Evolutionary conservation across 2,888 invertebrate genomes (phyloP).

Genomic region (Pollenia angustigena): DNA sequence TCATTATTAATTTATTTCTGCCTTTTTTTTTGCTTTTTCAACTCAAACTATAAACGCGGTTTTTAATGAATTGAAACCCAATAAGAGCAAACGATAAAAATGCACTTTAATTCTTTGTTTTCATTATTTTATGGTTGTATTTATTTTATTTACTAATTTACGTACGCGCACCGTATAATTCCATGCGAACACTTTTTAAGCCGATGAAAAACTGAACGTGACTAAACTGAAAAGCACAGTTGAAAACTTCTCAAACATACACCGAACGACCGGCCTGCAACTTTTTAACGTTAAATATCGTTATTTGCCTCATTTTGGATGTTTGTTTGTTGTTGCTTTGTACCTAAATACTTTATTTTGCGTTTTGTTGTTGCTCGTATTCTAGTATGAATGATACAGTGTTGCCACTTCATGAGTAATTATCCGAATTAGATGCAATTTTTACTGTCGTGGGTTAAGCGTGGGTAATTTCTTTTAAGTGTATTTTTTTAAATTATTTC

Average conservation of each 20-base stretch:
- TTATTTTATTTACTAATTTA: slow-evolving; percentile 40
- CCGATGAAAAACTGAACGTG: slow-evolving; percentile 78
- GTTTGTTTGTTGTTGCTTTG: slow-evolving; percentile 53
- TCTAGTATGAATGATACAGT: slow-evolving; percentile 51
- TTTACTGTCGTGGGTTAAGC: no score
- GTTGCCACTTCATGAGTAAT: no score
- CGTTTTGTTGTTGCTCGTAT: slow-evolving; percentile 12
- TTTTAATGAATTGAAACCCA: slow-evolving; percentile 60
- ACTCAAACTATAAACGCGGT: slow-evolving; percentile 53
- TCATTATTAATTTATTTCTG: slow-evolving; percentile 28
- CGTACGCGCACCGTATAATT: slow-evolving; percentile 68
- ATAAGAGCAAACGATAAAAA: slow-evolving; percentile 53
- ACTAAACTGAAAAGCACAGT: slow-evolving; percentile 60
- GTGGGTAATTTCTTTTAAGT: no score
- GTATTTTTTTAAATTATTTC: no score
- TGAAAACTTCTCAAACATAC: slow-evolving; percentile 72
- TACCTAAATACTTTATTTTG: slow-evolving; percentile 48
- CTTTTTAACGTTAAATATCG: slow-evolving; percentile 63
- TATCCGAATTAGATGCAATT: no score
- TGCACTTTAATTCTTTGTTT: slow-evolving; percentile 58
- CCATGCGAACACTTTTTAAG: slow-evolving; percentile 79
- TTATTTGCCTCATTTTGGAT: slow-evolving; percentile 62
- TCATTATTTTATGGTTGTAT: slow-evolving; percentile 29
- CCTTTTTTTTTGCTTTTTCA: slow-evolving; percentile 26
- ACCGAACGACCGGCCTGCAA: slow-evolving; percentile 61